Percentiles rank a stretch among this genome's conserved stretches.
Conservation (phyloP, 2,888 invertebrate species). For the Silvanus unidentatus region DNA sequence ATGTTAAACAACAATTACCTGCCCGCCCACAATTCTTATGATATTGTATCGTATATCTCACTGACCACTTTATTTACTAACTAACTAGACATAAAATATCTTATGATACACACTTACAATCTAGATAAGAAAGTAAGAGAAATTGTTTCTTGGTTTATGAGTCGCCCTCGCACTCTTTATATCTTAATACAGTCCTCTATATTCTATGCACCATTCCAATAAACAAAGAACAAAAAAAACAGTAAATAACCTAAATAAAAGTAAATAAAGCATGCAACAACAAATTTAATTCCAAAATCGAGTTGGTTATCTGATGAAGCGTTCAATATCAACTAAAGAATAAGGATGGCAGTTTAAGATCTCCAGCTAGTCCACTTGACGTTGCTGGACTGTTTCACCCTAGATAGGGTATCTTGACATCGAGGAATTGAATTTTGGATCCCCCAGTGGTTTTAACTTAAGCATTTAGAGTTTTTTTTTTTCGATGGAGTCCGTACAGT, state of each 20-base stretch:
- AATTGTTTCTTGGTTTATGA: too few species aligned
- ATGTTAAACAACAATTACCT: too few species aligned
- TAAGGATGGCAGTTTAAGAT: conserved; percentile 8
- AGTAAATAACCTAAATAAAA: conserved; percentile 13
- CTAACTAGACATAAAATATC: too few species aligned
- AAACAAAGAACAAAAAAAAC: too few species aligned
- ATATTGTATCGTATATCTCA: too few species aligned
- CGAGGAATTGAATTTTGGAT: conserved; percentile 21
- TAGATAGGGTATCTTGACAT: conserved; percentile 16
- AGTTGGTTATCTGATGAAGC: conserved; percentile 12
- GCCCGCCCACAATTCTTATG: too few species aligned
- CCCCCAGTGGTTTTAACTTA: conserved; percentile 5
- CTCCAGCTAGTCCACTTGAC: conserved; percentile 9
- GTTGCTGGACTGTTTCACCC: conserved; percentile 14
- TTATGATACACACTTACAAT: too few species aligned
- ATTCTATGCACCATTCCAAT: too few species aligned
- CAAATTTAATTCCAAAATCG: conserved; percentile 17
- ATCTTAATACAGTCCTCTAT: too few species aligned
- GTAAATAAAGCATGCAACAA: conserved; percentile 18
- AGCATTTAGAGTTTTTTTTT: conserved; percentile 1
- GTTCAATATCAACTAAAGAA: conserved; percentile 13
- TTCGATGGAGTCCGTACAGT: conserved; percentile 4
- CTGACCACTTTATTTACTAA: too few species aligned
- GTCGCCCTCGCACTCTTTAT: too few species aligned
- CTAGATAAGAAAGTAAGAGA: too few species aligned